Evolutionary conservation across 2,797 vertebrate genomes (phyloP).

Genomic region (Cryptoprocta ferox): DNA sequence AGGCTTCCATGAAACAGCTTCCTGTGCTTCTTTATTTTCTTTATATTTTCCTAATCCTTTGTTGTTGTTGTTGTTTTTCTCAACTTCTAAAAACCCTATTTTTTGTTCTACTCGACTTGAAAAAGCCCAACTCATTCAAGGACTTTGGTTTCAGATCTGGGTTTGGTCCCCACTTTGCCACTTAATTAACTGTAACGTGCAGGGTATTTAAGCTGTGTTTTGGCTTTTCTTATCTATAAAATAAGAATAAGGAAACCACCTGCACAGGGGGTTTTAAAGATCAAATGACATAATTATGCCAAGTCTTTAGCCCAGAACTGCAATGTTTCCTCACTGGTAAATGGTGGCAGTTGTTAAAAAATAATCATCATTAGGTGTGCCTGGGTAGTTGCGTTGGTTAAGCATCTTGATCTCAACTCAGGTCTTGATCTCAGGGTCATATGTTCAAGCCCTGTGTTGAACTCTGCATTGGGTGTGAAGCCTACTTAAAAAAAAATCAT

Average conservation of each 20-base stretch:
- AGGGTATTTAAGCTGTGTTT: not conserved
- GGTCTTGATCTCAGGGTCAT: too few relatives aligned
- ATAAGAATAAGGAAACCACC: not conserved
- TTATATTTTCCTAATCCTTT: not conserved
- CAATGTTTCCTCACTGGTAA: not conserved
- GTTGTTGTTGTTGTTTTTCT: not conserved
- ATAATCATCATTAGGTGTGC: not conserved
- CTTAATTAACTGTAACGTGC: not conserved
- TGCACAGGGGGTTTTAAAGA: not conserved
- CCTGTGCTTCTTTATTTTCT: conserved; percentile 4
- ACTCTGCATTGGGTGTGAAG: too few relatives aligned
- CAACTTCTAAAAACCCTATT: not conserved
- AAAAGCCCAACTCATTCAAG: not conserved
- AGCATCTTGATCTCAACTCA: too few relatives aligned
- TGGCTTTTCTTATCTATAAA: not conserved
- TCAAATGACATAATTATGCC: not conserved
- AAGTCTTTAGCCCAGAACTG: not conserved
- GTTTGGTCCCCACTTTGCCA: not conserved
- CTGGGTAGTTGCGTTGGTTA: too few relatives aligned
- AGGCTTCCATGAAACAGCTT: not conserved
- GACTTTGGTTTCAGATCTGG: not conserved
- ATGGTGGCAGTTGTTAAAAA: not conserved
- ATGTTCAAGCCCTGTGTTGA: too few relatives aligned
- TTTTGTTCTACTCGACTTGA: not conserved
- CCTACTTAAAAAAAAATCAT: too few relatives aligned